These are phyloP conservation scores for Porites cylindrica DNA, from an alignment of 92 coral and sea anemone genomes.

Conservation along the genomic window DNA sequence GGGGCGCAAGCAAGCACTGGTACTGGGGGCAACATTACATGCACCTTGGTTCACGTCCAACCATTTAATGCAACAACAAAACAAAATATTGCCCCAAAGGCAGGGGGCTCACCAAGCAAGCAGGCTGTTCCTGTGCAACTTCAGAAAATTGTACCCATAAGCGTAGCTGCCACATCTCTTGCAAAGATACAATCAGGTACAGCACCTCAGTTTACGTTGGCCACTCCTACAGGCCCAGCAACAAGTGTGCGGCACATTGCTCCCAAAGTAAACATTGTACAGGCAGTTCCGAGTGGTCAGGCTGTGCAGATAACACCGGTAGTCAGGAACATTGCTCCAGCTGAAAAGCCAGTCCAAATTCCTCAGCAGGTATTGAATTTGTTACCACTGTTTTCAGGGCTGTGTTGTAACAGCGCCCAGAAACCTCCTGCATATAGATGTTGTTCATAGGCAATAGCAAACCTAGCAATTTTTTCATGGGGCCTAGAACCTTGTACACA, in stretches of 20 bases:
- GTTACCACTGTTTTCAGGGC: too few species aligned
- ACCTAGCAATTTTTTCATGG: too few species aligned
- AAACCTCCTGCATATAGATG: too few species aligned
- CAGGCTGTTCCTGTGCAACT: conserved; percentile 66
- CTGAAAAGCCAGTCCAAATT: conserved; percentile 46
- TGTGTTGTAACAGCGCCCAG: too few species aligned
- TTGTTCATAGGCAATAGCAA: too few species aligned
- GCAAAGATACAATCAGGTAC: conserved; percentile 53
- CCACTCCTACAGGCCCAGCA: conserved; percentile 51
- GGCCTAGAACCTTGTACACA: too few species aligned
- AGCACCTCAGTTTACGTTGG: conserved; percentile 64
- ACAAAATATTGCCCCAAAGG: conserved; percentile 70
- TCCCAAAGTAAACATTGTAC: conserved; percentile 83
- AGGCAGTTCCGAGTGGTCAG: conserved; percentile 72
- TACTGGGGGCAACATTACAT: conserved; percentile 25
- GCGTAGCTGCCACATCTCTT: conserved; percentile 63
- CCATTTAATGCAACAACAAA: conserved; percentile 73
- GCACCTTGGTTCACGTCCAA: conserved; percentile 85
- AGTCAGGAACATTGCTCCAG: conserved; percentile 40
- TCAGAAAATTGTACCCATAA: conserved; percentile 83
- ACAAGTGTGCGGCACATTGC: conserved; percentile 80
- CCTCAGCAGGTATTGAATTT: conserved; percentile 39
- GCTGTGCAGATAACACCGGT: conserved; percentile 57
- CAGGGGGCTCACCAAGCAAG: conserved; percentile 80
- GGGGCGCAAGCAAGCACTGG: conserved; percentile 29